Evolutionary conservation across 2,797 vertebrate genomes (phyloP), one percentile per base, ranked within the genome.

Genomic region (Sternarchorhynchus goeldii): DNA sequence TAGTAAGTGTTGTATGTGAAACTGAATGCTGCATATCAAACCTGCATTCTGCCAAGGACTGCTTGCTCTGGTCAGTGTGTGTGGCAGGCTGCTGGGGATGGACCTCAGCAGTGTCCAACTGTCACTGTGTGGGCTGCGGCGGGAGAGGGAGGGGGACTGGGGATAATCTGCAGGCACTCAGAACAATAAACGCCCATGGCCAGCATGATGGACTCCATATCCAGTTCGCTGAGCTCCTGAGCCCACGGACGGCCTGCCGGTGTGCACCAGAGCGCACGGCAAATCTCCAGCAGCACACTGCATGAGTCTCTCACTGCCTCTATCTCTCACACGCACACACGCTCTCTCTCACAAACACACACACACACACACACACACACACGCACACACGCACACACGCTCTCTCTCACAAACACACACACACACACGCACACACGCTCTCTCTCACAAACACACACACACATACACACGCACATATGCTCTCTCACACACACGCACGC

Each of bases 121-220:
- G 77, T 89, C 88, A 91, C 90, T 83, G 86, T 88, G 84, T 83
- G 84, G 87, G 88, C 87, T 87, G 74, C 71, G 4, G 80, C 82
- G 80, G 76, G 66, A 39, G 81, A 2, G 74, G 45, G 87, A 83
- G 88, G 80, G 80, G 84, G 84, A 79, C 80, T 84, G 87, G 85
- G 86, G 88, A 86, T 89, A 87, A 89, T 88, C 88, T 83, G 21
- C 80, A 39, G 7, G 72, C 72, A 80, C 81, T 76, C 64, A 18
- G 65, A 86, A 79, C 56, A 57, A 75, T 56, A 55, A 83, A 57
- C 8, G 71, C 55, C 78, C 72, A 72, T 75, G 63, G 75, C 75
- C 75, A 45, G 75, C 53, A 58, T 29, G 84, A 89, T 88, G 85
- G 83, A 84, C 84, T 86, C 83, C 82, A 89, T 88, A 89, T 85